These are phyloP conservation scores for Leptopterna dolabrata DNA, from an alignment of 2,888 invertebrate species.

Conservation along the genomic window DNA sequence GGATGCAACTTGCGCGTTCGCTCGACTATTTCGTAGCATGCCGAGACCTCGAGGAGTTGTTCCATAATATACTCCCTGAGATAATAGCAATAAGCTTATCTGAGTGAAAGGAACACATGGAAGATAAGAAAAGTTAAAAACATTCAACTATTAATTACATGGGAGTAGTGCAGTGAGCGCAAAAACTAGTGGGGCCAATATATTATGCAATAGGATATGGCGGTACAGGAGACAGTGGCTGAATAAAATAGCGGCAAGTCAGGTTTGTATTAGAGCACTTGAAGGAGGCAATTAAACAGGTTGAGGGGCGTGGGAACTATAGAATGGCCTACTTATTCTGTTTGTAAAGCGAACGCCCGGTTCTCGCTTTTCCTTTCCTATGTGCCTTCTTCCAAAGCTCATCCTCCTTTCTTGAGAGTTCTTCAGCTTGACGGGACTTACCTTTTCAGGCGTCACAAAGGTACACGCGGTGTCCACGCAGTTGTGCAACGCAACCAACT, in stretches of 20 bases:
- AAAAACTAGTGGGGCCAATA: slow-evolving; percentile 26
- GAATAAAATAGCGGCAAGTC: slow-evolving; percentile 41
- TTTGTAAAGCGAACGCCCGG: neutral
- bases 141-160: slow-evolving; percentile 1
- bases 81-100: slow-evolving; percentile 24
- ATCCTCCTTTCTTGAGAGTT: neutral
- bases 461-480: no score
- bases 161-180: neutral
- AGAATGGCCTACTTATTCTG: slow-evolving; percentile 29
- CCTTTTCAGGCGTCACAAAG: no score
- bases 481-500: no score
- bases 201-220: slow-evolving; percentile 44
- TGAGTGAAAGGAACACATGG: slow-evolving; percentile 16
- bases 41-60: neutral
- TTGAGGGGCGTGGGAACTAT: slow-evolving; percentile 51
- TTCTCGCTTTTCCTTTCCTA: slow-evolving; percentile 20
- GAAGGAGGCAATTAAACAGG: slow-evolving; percentile 49
- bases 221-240: slow-evolving; percentile 16
- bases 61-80: slow-evolving; percentile 4
- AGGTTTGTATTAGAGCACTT: slow-evolving; percentile 50
- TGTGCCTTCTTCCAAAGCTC: neutral
- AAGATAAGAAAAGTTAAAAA: slow-evolving; percentile 6
- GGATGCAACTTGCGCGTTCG: neutral
- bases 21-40: neutral
- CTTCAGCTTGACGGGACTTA: neutral